Base-by-base conservation (phyloP, 2,888 invertebrate genomes). In the Criorhina ranunculi region DNA sequence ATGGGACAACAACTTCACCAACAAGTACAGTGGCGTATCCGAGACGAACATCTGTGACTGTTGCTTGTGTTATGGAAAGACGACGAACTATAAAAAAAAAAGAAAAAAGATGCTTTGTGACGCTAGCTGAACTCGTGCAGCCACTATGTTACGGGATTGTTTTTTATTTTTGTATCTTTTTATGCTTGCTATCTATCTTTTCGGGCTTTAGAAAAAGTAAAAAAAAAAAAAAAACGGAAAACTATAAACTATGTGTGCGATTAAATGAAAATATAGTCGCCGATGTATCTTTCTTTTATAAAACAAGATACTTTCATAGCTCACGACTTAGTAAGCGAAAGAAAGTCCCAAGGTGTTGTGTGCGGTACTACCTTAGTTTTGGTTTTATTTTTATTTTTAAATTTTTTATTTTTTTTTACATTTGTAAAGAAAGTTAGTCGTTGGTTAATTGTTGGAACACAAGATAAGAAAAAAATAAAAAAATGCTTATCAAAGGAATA, bases 281-380 rank as follows among this genome's bases (percentile, higher is more conserved):
- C 55, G 75, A 76, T 75, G 77, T 75, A 77, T 81, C 76, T 79
- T 85, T 76, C 76, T 81, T 88, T 87, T 87, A 90, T 89, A 91
- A 90, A 91, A 90, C 89, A 90, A 90, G 89, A 90, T 89, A 91
- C 90, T 91, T 91, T 90, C 90, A 88, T 90, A 90, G 86, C 87
- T 87, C 87, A 88, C 88, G 90, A 88, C 90, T 85, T 90, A 91
- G 91, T 91, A 88, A 88, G 88, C 88, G 88, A 91, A 91, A 91
- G 91, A 91, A 91, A 91, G 91, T 91, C 90, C 31, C 80, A 88
- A 87, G 81, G 88, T 86, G 87, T 86, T 87, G 88, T 87, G 88
- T 87, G 88, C 86, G 73, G 79, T 57, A 73, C 75, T 55, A 73
- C 62, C 42, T 73, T 51, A 62, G 73, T 69, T 73, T 62, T 19